A percentile compares a stretch with the other conserved stretches of the same genome.
These are phyloP conservation scores for Osmerus eperlanus DNA, from an alignment of 2,113 vertebrate genomes.

Conservation along the genomic window DNA sequence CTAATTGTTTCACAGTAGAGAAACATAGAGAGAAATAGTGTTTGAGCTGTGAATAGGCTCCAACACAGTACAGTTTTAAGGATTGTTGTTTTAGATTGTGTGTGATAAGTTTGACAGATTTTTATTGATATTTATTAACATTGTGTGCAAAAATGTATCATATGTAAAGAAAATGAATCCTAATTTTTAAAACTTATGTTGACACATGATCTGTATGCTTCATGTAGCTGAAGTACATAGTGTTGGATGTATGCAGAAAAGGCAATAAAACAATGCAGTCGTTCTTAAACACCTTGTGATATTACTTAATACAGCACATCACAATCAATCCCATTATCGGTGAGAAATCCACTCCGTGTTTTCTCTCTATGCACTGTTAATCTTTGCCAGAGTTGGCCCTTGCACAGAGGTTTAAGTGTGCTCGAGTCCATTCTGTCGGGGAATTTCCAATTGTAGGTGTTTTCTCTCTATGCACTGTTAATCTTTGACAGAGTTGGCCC, in stretches of 20 bases:
- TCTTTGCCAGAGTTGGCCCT: too few species aligned
- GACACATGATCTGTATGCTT: slow-evolving; percentile 71
- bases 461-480: background rate
- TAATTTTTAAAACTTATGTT: slow-evolving; percentile 74
- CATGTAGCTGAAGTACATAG: slow-evolving; percentile 71
- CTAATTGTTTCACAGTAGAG: slow-evolving; percentile 45
- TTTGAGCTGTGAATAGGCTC: slow-evolving; percentile 63
- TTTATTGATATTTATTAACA: slow-evolving; percentile 82
- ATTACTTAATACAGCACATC: background rate
- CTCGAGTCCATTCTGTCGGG: background rate
- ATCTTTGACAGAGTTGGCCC: too few species aligned
- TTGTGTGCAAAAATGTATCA: slow-evolving; percentile 75
- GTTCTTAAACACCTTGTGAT: slow-evolving; percentile 34
- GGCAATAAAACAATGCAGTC: slow-evolving; percentile 75
- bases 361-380: background rate
- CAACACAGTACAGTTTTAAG: slow-evolving; percentile 54
- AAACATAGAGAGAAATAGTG: slow-evolving; percentile 41
- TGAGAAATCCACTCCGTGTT: background rate
- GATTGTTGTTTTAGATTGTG: slow-evolving; percentile 61
- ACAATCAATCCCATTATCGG: background rate
- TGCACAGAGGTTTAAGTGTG: background rate
- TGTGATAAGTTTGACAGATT: slow-evolving; percentile 69
- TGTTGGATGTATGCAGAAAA: slow-evolving; percentile 71
- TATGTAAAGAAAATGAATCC: slow-evolving; percentile 78
- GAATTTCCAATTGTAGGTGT: background rate